Evolutionary conservation across 2,113 vertebrate species (phyloP).

Genomic region (Ivindomyrus marchei): DNA sequence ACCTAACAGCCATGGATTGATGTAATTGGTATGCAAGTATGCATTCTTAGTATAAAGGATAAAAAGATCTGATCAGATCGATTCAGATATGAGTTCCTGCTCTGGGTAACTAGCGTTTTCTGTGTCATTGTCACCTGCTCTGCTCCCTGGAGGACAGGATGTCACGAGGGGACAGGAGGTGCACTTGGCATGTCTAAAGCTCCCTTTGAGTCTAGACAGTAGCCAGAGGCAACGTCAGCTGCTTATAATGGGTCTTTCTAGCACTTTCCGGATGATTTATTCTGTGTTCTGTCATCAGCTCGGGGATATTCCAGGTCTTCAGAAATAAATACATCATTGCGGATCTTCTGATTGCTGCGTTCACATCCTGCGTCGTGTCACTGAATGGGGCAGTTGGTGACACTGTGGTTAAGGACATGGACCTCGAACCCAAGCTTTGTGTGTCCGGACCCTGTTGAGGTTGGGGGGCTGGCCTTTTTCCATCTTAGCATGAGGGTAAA

Average conservation of each 20-base stretch:
- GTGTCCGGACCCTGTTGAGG: not conserved
- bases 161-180: not conserved
- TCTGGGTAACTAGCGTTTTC: not conserved
- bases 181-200: not conserved
- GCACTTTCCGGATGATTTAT: slow-evolving; percentile 1
- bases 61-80: not conserved
- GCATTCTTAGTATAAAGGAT: not conserved
- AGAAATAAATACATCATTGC: not conserved
- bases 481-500: not conserved
- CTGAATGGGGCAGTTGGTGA: not conserved
- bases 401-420: not conserved
- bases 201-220: slow-evolving; percentile 9
- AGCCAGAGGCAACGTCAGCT: not conserved
- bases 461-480: not conserved
- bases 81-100: not conserved
- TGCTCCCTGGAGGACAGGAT: not conserved
- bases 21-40: not conserved
- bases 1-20: not conserved
- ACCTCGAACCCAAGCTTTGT: not conserved
- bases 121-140: not conserved
- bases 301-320: not conserved
- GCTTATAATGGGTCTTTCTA: not conserved
- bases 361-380: not conserved
- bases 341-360: not conserved
- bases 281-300: not conserved